phyloP scores from a whole-genome alignment of 1,140 invertebrate genomes.

The Euwallacea fornicatus region DNA sequence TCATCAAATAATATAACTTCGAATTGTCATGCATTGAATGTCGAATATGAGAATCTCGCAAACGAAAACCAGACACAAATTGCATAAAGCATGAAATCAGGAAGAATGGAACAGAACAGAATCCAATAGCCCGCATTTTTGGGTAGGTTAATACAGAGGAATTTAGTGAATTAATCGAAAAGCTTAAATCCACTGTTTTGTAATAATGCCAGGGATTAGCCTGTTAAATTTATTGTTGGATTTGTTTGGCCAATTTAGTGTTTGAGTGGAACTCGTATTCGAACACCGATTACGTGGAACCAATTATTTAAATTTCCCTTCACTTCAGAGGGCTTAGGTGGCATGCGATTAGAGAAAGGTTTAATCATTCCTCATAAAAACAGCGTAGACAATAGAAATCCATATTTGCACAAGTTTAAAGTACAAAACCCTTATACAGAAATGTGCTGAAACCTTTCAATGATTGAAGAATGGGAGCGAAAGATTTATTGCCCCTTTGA shows the following conservation, averaged over 20 bases:
- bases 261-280: slow-evolving; percentile 27
- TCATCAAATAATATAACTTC: not conserved
- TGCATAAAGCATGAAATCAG: not conserved
- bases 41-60: not conserved
- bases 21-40: not conserved
- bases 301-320: slow-evolving; percentile 16
- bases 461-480: slow-evolving; percentile 30
- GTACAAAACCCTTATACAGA: too few relatives aligned
- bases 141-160: slow-evolving; percentile 18
- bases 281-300: slow-evolving; percentile 6
- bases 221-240: slow-evolving; percentile 38
- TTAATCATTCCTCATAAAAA: too few relatives aligned
- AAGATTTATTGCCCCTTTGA: slow-evolving; percentile 37
- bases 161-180: slow-evolving; percentile 38
- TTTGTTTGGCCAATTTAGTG: slow-evolving; percentile 35
- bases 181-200: slow-evolving; percentile 38
- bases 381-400: too few relatives aligned
- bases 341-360: too few relatives aligned
- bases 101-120: not conserved
- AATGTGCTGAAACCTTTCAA: not conserved
- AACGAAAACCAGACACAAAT: not conserved
- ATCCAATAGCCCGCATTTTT: slow-evolving; percentile 2
- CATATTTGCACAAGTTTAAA: too few relatives aligned
- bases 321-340: slow-evolving; percentile 5
- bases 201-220: slow-evolving; percentile 34